phyloP scores from a whole-genome alignment of 2,888 invertebrate genomes.

The Adelphocoris suturalis region DNA sequence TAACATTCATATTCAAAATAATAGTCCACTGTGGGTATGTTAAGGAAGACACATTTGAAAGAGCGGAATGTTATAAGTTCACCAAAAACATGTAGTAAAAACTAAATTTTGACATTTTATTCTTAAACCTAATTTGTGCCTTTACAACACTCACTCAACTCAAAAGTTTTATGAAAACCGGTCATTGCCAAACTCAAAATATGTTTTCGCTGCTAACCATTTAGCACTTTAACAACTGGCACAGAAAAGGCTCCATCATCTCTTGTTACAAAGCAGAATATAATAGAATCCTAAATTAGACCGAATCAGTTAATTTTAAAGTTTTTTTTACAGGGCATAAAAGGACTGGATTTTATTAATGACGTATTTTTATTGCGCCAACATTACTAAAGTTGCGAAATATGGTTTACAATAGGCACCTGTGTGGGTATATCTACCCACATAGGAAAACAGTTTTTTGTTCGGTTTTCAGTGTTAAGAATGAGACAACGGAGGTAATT shows the following conservation, averaged over 20 bases:
- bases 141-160: neutral
- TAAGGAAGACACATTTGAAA: constrained; percentile 34
- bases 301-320: too few relatives aligned
- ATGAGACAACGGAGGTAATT: neutral
- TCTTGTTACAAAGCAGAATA: too few relatives aligned
- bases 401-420: too few relatives aligned
- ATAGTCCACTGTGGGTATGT: neutral
- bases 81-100: constrained; percentile 3
- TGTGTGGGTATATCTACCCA: too few relatives aligned
- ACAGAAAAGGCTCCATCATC: too few relatives aligned
- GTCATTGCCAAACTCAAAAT: neutral
- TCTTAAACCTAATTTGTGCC: constrained; percentile 15
- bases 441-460: too few relatives aligned
- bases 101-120: neutral
- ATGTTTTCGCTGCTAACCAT: neutral
- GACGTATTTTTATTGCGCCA: too few relatives aligned
- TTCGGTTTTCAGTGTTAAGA: too few relatives aligned
- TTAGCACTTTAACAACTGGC: too few relatives aligned
- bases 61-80: constrained; percentile 49
- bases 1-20: constrained; percentile 18
- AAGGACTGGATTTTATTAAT: neutral
- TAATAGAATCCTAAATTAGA: too few relatives aligned
- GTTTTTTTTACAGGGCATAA: neutral
- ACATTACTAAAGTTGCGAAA: too few relatives aligned
- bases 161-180: neutral